phyloP scores from a whole-genome alignment of 2,797 vertebrate genomes.

The Rhinogobio ventralis region DNA sequence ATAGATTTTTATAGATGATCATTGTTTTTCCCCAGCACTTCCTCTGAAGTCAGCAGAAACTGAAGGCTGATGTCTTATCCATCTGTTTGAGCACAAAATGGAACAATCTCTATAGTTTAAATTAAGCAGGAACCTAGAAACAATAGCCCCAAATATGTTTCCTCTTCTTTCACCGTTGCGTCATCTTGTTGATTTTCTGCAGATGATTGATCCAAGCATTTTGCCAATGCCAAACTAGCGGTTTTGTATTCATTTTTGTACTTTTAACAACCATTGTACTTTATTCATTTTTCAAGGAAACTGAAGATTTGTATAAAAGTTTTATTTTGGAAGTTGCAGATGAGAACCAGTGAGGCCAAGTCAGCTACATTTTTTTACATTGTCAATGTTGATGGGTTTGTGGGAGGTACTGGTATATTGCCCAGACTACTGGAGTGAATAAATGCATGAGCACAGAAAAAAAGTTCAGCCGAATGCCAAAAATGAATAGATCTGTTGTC shows the following conservation, averaged over 20 bases:
- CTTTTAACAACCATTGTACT: background rate
- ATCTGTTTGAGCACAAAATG: background rate
- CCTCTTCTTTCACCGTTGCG: slow-evolving; percentile 11
- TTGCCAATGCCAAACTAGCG: background rate
- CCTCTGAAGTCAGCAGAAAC: background rate
- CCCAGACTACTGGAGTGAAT: slow-evolving; percentile 3
- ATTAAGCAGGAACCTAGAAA: slow-evolving; percentile 28
- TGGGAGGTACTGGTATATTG: slow-evolving; percentile 3
- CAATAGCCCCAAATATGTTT: slow-evolving; percentile 38
- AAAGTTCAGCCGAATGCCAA: background rate
- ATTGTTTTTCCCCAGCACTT: background rate
- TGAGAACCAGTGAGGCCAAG: slow-evolving; percentile 3
- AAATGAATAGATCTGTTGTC: background rate
- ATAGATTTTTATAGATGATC: background rate
- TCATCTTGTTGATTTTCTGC: slow-evolving; percentile 20
- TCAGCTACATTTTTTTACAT: background rate
- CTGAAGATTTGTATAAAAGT: background rate
- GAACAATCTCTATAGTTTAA: background rate
- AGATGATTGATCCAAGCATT: background rate
- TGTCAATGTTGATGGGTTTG: slow-evolving; percentile 7
- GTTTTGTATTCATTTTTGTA: background rate
- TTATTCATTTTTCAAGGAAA: background rate
- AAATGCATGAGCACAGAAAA: background rate
- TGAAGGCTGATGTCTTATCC: background rate
- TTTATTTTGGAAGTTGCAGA: slow-evolving; percentile 1